These are phyloP conservation scores for Pseudoips prasinana DNA, from an alignment of 2,888 invertebrate genomes.

Conservation along the genomic window DNA sequence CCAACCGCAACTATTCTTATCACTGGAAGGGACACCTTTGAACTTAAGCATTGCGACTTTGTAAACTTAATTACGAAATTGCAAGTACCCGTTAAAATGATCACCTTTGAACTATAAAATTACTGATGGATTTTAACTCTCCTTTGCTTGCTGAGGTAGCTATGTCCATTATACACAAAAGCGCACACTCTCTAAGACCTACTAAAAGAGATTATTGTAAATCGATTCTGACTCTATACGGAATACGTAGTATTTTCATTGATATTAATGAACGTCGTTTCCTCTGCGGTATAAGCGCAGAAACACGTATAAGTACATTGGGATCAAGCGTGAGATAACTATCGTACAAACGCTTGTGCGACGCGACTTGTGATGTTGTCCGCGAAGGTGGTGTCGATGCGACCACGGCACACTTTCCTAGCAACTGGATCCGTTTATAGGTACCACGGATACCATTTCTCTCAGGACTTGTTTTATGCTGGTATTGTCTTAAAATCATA, in stretches of 20 bases:
- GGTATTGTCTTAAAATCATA: conserved; percentile 41
- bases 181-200: too few species aligned
- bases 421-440: conserved; percentile 58
- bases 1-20: conserved; percentile 34
- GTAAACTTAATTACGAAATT: too few species aligned
- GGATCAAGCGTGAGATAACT: conserved; percentile 53
- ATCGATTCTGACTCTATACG: not conserved
- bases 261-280: conserved; percentile 33
- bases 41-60: too few species aligned
- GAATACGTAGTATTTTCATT: conserved; percentile 30
- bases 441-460: conserved; percentile 39
- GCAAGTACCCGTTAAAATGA: too few species aligned
- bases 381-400: conserved; percentile 42
- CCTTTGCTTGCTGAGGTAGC: too few species aligned
- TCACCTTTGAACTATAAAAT: too few species aligned
- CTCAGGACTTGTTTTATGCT: conserved; percentile 51
- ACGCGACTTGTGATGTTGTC: conserved; percentile 48
- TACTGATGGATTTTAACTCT: too few species aligned
- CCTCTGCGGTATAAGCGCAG: conserved; percentile 30
- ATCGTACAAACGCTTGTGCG: conserved; percentile 40
- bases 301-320: conserved; percentile 41
- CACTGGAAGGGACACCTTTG: conserved; percentile 49
- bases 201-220: conserved; percentile 12
- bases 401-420: conserved; percentile 70
- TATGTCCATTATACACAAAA: too few species aligned